These are phyloP conservation scores for Lutraria rhynchaena DNA, from an alignment of 1,140 invertebrate species.

Conservation along the genomic window DNA sequence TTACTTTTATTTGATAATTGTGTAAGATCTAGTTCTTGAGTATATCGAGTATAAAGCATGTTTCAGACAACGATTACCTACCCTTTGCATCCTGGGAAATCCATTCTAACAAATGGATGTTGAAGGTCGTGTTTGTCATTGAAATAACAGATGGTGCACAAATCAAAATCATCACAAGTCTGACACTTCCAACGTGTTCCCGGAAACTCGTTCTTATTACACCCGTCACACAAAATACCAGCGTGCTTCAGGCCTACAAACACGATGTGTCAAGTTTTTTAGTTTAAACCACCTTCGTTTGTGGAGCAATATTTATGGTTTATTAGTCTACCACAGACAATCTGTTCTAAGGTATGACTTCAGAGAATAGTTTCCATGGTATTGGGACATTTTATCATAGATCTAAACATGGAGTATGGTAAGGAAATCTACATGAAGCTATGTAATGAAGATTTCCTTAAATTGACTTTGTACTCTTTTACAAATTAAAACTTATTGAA, in stretches of 20 bases:
- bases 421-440: not conserved
- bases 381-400: not conserved
- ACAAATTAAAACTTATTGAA: too few relatives aligned
- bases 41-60: too few relatives aligned
- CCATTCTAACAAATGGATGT: constrained; percentile 69
- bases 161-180: constrained; percentile 65
- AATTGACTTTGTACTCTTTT: too few relatives aligned
- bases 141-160: constrained; percentile 70
- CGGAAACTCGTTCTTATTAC: constrained; percentile 54
- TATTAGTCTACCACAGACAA: not conserved
- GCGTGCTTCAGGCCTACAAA: constrained; percentile 66
- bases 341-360: not conserved
- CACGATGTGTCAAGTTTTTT: not conserved
- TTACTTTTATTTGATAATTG: too few relatives aligned
- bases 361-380: not conserved
- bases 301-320: not conserved
- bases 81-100: constrained; percentile 44
- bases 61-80: too few relatives aligned
- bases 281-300: not conserved
- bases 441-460: not conserved
- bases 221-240: constrained; percentile 64
- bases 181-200: constrained; percentile 73
- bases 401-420: not conserved
- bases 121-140: constrained; percentile 63
- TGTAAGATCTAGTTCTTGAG: too few relatives aligned